Base-by-base conservation (phyloP, 2,797 vertebrate species). In the Poeciliopsis turneri region DNA sequence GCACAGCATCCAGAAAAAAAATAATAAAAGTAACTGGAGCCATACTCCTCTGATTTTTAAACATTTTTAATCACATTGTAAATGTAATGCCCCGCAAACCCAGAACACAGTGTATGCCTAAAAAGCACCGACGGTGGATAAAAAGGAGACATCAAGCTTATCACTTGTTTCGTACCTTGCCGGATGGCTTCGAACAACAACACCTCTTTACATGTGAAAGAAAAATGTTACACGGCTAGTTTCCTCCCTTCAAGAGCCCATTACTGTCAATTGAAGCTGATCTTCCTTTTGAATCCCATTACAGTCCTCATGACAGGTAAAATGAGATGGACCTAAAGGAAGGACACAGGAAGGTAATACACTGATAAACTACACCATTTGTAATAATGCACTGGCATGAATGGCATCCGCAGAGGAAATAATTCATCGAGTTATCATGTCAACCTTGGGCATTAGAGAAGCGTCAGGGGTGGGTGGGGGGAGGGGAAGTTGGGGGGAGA, bases 281-380 rank as follows among this genome's bases (percentile, higher is more conserved):
- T 86, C 85, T 86, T 80, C 76, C 81, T 89, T 84, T 78, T 87
- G 79, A 93, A 91, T 88, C 81, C 83, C 85, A 92, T 92, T 86
- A 88, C 74, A 82, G 61, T 76, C 74, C 75, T 76, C 39, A 64
- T 88, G 88, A 90, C 85, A 90, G 81, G 82, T 80, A 78, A 85
- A 92, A 92, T 87, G 82, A 91, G 87, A 85, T 73, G 78, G 88
- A 88, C 86, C 78, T 83, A 83, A 86, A 87, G 86, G 84, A 89
- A 91, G 85, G 87, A 92, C 87, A 88, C 71, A 41, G 77, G 77
- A 84, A 83, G 80, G 88, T 82, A 88, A 91, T 73, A 78, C 68
- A 84, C 85, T 88, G 84, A 92, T 91, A 92, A 90, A 92, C 78
- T 84, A 77, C 78, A 89, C 81, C 78, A 88, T 92, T 91, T 90